Percentiles rank a stretch among this genome's conserved stretches.
phyloP scores from a whole-genome alignment of 2,888 invertebrate genomes.

The Toxonevra muliebris region DNA sequence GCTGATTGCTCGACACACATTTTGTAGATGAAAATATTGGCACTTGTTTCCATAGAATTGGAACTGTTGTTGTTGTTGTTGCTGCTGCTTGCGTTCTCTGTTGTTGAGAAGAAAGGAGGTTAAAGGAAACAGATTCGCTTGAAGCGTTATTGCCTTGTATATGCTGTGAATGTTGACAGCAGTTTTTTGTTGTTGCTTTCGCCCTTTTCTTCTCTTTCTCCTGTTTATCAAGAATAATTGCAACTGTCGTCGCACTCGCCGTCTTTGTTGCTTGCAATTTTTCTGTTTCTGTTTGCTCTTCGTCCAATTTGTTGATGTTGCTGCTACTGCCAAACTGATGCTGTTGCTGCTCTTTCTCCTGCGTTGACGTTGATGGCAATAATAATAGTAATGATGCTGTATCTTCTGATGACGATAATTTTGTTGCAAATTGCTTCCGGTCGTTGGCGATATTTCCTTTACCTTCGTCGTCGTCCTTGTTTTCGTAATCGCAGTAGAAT shows the following conservation, averaged over 20 bases:
- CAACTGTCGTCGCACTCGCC: neutral
- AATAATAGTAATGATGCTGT: constrained; percentile 8
- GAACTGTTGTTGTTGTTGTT: constrained; percentile 28
- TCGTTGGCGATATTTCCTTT: constrained; percentile 35
- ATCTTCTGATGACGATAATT: constrained; percentile 35
- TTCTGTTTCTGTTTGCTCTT: neutral
- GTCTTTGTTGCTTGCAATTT: no score
- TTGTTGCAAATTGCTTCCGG: constrained; percentile 54
- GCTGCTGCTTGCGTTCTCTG: constrained; percentile 26
- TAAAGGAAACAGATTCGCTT: no score
- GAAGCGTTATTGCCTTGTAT: constrained; percentile 14
- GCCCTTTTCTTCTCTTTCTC: constrained; percentile 2
- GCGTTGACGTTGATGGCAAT: neutral
- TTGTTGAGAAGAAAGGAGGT: no score
- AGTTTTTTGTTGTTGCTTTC: constrained; percentile 12
- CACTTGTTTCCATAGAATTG: neutral
- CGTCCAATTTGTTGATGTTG: neutral
- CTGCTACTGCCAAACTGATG: neutral
- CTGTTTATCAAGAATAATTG: neutral
- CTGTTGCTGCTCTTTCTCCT: neutral
- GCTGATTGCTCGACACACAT: constrained; percentile 1
- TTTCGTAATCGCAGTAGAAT: constrained; percentile 24
- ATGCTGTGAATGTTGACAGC: constrained; percentile 31
- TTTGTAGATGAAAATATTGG: constrained; percentile 10
- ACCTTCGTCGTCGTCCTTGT: neutral